Base-by-base conservation (phyloP, 2,113 vertebrate species). In the Erinaceus europaeus region DNA sequence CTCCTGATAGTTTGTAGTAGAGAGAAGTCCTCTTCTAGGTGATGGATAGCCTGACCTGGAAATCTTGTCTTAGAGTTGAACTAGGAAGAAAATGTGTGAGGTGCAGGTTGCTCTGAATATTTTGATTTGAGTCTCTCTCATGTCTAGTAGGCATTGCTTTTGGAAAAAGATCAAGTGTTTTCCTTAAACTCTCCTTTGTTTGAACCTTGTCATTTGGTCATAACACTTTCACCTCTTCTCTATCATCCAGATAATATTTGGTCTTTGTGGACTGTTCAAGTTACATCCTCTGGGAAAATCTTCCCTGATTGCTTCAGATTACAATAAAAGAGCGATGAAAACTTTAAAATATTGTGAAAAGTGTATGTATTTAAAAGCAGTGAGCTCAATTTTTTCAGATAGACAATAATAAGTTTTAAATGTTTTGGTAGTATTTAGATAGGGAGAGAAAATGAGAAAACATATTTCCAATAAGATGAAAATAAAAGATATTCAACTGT, bases 301-400 rank as follows among this genome's bases (percentile, higher is more conserved):
- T 85, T 84, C 27, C 44, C 13, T 62, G 21, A 15, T 59, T 40
- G 71, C 42, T 74, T 75, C 8, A 36, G 36, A 61, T 20, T 11
- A 84, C 27, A 46, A 34, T 68, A 18, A 91, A 36, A 44, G 57
- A 34, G 65, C 88, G 50, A 32, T 83, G 42, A 4, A 71, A 25
- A 29, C n/a, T 88, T 74, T 86, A 57, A 73, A 32, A 53, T 42
- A 55, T 48, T 69, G 15, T 83, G 27, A 81, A 17, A 86, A 55
- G 36, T 44, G 9, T 7, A 18, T 71, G 17, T 0, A 36, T 5
- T 84, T 79, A n/a, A 1, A 40, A 77, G 20, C 20, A 38, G 50
- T n/a, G 27, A 71, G 38, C 4, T 86, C 27, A 32, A 0, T 69
- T 61, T 81, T 84, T 42, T 10, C 77, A 32, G 29, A 80, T 23